Evolutionary conservation across 2,888 invertebrate species (phyloP).

Genomic region (Volucella inanis): DNA sequence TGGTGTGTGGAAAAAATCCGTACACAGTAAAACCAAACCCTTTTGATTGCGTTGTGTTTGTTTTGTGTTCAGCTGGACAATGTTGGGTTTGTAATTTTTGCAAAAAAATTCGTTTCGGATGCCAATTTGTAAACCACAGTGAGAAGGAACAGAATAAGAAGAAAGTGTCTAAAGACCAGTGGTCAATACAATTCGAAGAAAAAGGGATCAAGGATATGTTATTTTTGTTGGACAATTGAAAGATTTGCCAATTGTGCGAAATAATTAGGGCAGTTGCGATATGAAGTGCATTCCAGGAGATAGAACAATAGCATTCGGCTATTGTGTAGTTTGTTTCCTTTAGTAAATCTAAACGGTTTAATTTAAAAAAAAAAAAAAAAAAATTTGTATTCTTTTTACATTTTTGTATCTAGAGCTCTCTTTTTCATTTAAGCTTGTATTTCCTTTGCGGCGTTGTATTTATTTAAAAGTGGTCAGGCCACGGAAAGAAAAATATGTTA

Average conservation of each 20-base stretch:
- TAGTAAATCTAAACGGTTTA: no score
- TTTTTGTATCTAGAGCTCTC: no score
- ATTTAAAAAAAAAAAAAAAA: no score
- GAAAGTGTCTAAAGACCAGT: not conserved
- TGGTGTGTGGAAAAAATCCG: slow-evolving; percentile 32
- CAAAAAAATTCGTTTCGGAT: slow-evolving; percentile 44
- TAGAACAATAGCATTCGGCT: not conserved
- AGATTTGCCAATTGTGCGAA: slow-evolving; percentile 4
- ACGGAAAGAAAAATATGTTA: no score
- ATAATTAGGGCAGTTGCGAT: slow-evolving; percentile 42
- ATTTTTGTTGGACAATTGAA: slow-evolving; percentile 8
- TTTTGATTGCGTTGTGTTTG: slow-evolving; percentile 35
- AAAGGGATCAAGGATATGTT: slow-evolving; percentile 36
- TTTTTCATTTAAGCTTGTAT: no score
- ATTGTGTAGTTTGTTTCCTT: not conserved
- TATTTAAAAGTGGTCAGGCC: no score
- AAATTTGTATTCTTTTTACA: no score
- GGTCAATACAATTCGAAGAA: slow-evolving; percentile 39
- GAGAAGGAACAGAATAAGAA: not conserved
- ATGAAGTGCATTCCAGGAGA: not conserved
- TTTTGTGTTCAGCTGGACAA: not conserved
- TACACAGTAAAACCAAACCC: slow-evolving; percentile 34
- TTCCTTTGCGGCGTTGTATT: no score
- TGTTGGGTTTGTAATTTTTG: slow-evolving; percentile 8
- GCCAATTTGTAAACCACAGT: slow-evolving; percentile 42